A percentile compares a stretch with the other conserved stretches of the same genome.
Conservation (phyloP, 1,140 invertebrate species). For the Drosophila takahashii region DNA sequence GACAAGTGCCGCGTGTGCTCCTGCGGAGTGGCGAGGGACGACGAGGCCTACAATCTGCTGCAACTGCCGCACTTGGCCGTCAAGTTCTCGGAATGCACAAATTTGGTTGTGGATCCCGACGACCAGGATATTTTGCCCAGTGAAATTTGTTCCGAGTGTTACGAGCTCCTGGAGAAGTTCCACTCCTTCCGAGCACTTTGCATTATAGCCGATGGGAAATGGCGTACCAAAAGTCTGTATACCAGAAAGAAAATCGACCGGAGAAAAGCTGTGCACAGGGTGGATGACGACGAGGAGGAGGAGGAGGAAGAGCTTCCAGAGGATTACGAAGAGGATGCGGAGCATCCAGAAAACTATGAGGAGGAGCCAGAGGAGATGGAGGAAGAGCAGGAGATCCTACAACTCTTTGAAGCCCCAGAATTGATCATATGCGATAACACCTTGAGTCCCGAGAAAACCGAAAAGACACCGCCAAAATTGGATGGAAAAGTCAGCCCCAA, state of each 20-base stretch:
- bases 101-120: slow-evolving; percentile 29
- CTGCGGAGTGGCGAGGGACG: slow-evolving; percentile 10
- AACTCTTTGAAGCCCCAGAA: neutral
- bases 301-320: neutral
- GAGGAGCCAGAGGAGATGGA: neutral
- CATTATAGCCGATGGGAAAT: slow-evolving; percentile 46
- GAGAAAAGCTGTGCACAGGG: neutral
- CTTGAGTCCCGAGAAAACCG: neutral
- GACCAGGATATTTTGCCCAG: slow-evolving; percentile 44
- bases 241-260: neutral
- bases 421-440: slow-evolving; percentile 17
- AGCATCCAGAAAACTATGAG: too few relatives aligned
- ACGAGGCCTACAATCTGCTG: slow-evolving; percentile 38
- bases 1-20: slow-evolving; percentile 62
- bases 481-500: neutral
- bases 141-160: slow-evolving; percentile 54
- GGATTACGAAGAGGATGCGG: too few relatives aligned
- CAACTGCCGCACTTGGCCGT: slow-evolving; percentile 38
- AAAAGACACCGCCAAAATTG: neutral
- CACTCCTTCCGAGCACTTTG: slow-evolving; percentile 64
- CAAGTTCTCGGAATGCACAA: slow-evolving; percentile 61
- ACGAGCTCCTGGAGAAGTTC: slow-evolving; percentile 49
- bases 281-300: neutral
- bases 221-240: slow-evolving; percentile 9
- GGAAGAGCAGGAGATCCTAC: neutral